These are phyloP conservation scores for Lytechinus variegatus DNA, from an alignment of 35 echinoderm and acorn worm species.

Conservation along the genomic window DNA sequence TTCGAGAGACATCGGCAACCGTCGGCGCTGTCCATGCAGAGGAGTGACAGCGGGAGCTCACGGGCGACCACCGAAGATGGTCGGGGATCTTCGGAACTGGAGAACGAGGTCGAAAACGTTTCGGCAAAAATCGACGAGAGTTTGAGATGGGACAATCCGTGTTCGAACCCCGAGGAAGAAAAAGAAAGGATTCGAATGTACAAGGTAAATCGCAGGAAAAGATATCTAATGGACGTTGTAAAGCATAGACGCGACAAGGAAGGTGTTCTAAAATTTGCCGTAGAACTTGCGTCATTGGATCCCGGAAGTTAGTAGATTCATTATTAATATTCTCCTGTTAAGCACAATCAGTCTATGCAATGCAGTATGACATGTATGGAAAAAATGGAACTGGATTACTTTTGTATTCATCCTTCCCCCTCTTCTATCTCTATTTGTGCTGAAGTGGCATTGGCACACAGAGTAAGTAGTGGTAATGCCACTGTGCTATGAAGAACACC, in stretches of 20 bases:
- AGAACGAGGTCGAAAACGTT: constrained; percentile 50
- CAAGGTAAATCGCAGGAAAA: constrained; percentile 92
- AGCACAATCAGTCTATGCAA: background rate
- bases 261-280: constrained; percentile 78
- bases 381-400: background rate
- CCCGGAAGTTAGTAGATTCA: background rate
- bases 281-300: constrained; percentile 57
- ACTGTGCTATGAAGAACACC: too few species aligned
- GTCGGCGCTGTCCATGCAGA: background rate
- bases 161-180: constrained; percentile 81
- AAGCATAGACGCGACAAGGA: constrained; percentile 88
- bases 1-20: constrained; percentile 41
- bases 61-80: background rate
- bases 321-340: background rate
- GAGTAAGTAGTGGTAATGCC: too few species aligned
- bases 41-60: background rate
- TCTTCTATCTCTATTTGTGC: background rate
- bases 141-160: constrained; percentile 84
- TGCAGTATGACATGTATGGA: background rate
- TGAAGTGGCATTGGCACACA: background rate
- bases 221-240: constrained; percentile 81
- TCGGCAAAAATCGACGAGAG: constrained; percentile 70
- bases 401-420: background rate
- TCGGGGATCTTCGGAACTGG: constrained; percentile 32
- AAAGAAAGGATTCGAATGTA: constrained; percentile 78